Conservation (phyloP, 2,113 vertebrate species). For the Triplophysa tibetana region DNA sequence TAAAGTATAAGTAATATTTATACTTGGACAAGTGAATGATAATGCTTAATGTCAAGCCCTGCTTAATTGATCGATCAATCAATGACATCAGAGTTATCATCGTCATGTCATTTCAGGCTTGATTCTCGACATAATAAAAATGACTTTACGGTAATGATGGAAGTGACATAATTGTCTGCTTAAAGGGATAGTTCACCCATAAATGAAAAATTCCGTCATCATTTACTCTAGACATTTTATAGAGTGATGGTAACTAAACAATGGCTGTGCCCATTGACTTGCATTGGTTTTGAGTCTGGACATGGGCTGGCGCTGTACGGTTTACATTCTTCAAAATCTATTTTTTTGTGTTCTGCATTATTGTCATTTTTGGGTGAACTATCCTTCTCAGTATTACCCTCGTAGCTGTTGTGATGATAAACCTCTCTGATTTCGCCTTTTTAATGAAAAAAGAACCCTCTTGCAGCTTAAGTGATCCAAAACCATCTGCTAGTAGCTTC, state of each 20-base stretch:
- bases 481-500: constrained; percentile 49
- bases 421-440: constrained; percentile 28
- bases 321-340: too few species aligned
- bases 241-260: too few species aligned
- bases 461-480: constrained; percentile 34
- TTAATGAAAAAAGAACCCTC: constrained; percentile 48
- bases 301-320: too few species aligned
- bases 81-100: not conserved
- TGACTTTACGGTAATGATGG: not conserved
- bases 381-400: not conserved
- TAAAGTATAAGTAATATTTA: too few species aligned
- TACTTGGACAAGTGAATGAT: too few species aligned
- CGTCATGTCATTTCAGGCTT: not conserved
- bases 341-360: too few species aligned
- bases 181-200: not conserved
- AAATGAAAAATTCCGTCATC: not conserved
- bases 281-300: too few species aligned
- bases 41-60: too few species aligned
- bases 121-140: not conserved
- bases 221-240: not conserved
- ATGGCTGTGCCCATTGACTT: too few species aligned
- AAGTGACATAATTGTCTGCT: not conserved
- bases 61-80: not conserved
- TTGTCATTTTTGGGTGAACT: too few species aligned
- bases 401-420: constrained; percentile 19